phyloP scores from a whole-genome alignment of 2,797 vertebrate species.

The Antennarius maculatus region DNA sequence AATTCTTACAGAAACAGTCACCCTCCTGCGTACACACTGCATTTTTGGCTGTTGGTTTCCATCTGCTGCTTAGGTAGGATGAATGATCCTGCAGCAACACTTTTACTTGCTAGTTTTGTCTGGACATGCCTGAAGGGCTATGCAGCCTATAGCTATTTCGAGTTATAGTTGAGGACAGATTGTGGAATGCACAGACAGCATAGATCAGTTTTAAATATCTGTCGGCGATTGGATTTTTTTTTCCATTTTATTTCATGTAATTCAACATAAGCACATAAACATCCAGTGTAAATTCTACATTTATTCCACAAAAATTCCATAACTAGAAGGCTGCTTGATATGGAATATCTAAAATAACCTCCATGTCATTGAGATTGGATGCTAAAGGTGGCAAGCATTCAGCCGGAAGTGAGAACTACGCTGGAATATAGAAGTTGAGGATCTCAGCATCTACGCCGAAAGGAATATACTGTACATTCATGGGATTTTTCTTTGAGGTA shows the following conservation, averaged over 20 bases:
- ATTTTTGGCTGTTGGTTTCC: too few relatives aligned
- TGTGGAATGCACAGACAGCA: not conserved
- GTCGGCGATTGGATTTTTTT: too few relatives aligned
- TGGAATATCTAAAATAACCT: too few relatives aligned
- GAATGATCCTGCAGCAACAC: not conserved
- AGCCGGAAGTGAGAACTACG: not conserved
- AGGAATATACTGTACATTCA: conserved; percentile 27
- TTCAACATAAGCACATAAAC: not conserved
- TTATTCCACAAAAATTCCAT: too few relatives aligned
- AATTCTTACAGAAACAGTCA: not conserved
- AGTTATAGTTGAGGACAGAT: not conserved
- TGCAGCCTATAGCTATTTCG: too few relatives aligned
- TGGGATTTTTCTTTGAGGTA: conserved; percentile 31
- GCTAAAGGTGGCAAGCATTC: not conserved
- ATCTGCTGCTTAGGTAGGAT: too few relatives aligned
- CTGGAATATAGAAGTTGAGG: conserved; percentile 6
- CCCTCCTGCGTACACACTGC: too few relatives aligned
- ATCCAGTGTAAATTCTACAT: too few relatives aligned
- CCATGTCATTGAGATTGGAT: not conserved
- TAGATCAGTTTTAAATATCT: too few relatives aligned
- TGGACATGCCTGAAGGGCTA: too few relatives aligned
- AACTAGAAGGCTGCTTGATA: too few relatives aligned
- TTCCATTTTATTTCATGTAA: not conserved
- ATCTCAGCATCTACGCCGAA: not conserved
- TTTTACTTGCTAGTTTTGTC: not conserved